Percentiles rank a stretch among this genome's conserved stretches.
Evolutionary conservation across 2,113 vertebrate genomes (phyloP).

Genomic region (Corynorhinus townsendii): DNA sequence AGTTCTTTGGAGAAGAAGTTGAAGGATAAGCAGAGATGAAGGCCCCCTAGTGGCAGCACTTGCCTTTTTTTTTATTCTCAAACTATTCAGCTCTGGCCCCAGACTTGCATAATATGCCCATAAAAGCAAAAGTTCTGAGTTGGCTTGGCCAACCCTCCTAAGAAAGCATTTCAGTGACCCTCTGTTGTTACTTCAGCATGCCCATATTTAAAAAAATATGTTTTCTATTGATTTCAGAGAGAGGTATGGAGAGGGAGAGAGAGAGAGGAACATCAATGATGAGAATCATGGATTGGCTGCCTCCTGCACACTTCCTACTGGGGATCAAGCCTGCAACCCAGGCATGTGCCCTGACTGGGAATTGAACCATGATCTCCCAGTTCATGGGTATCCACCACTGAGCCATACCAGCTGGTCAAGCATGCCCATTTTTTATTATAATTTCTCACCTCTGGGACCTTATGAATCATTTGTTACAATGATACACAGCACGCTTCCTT

Average conservation of each 20-base stretch:
- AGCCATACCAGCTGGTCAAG: not conserved
- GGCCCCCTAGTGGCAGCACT: not conserved
- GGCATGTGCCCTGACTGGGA: not conserved
- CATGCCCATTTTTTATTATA: not conserved
- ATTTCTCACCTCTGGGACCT: not conserved
- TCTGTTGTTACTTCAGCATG: not conserved
- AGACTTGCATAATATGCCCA: not conserved
- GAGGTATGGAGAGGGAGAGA: not conserved
- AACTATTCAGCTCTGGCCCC: not conserved
- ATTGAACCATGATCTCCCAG: not conserved
- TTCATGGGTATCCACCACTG: not conserved
- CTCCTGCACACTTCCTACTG: not conserved
- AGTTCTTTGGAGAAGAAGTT: not conserved
- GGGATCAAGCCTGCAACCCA: not conserved
- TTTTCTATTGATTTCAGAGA: not conserved
- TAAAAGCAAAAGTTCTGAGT: not conserved
- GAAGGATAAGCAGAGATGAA: not conserved
- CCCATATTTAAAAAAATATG: too few species aligned
- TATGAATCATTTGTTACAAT: not conserved
- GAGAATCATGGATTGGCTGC: not conserved
- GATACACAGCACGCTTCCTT: not conserved
- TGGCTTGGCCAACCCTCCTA: not conserved
- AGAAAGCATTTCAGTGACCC: not conserved
- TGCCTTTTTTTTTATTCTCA: not conserved
- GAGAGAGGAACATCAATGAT: not conserved